phyloP scores from a whole-genome alignment of 2,888 invertebrate species.

The Coremacera marginata region DNA sequence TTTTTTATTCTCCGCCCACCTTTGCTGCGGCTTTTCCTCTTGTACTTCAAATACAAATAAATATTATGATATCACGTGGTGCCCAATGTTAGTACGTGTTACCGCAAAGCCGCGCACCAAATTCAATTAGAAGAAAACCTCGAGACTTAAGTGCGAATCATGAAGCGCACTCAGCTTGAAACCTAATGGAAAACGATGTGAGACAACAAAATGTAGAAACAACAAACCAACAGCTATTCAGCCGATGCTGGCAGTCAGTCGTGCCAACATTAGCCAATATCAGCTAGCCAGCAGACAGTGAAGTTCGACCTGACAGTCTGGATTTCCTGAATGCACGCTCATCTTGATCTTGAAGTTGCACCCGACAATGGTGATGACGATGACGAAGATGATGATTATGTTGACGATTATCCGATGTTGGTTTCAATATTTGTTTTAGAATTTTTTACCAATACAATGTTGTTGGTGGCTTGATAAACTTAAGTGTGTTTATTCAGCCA shows the following conservation, averaged over 20 bases:
- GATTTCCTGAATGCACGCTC: conserved; percentile 4
- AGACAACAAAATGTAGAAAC: background rate
- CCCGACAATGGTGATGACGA: background rate
- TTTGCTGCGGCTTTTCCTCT: background rate
- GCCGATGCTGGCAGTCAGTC: background rate
- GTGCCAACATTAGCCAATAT: background rate
- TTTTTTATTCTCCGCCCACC: too few species aligned
- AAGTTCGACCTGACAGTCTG: background rate
- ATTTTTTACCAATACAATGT: background rate
- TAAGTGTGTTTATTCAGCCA: background rate
- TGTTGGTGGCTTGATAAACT: background rate
- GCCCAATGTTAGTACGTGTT: background rate
- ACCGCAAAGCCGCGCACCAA: background rate
- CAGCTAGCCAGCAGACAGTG: background rate
- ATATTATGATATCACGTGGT: conserved; percentile 25
- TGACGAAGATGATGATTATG: background rate
- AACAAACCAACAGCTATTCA: background rate
- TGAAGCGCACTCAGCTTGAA: conserved; percentile 10
- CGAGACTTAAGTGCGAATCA: conserved; percentile 18
- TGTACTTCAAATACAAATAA: conserved; percentile 6
- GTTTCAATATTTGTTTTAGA: background rate
- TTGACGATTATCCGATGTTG: background rate
- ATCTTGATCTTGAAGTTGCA: background rate
- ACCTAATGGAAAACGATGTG: background rate
- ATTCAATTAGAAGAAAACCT: conserved; percentile 16